A percentile compares a stretch with the other conserved stretches of the same genome.
These are phyloP conservation scores for Gibbula magus DNA, from an alignment of 2,888 invertebrate genomes.

Conservation along the genomic window DNA sequence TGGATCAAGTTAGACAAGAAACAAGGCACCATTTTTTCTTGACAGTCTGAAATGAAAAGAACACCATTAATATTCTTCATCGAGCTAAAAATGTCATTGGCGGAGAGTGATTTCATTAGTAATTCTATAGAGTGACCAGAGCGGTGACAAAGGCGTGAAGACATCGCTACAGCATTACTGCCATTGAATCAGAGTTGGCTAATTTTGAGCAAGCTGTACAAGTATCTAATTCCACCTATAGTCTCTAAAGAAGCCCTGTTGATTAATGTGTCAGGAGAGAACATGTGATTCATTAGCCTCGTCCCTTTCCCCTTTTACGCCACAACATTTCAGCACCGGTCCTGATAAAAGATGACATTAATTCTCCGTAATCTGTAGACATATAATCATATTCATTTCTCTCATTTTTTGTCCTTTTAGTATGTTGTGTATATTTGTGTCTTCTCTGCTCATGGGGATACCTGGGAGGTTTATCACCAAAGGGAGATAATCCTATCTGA, in stretches of 20 bases:
- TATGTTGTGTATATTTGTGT: constrained; percentile 7
- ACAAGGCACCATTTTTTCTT: constrained; percentile 14
- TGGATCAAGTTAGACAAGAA: constrained; percentile 21
- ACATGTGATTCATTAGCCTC: constrained; percentile 7
- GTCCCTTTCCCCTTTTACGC: neutral
- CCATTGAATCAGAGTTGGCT: constrained; percentile 21
- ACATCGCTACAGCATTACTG: neutral
- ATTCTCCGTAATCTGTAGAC: constrained; percentile 14
- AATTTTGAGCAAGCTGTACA: constrained; percentile 17
- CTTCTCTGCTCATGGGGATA: neutral
- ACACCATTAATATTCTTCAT: constrained; percentile 25
- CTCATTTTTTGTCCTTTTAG: constrained; percentile 9
- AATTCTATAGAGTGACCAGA: constrained; percentile 11
- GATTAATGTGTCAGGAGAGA: constrained; percentile 18
- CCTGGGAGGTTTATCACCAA: constrained; percentile 14
- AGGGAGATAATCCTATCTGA: constrained; percentile 8
- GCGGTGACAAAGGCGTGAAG: constrained; percentile 1
- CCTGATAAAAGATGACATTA: constrained; percentile 18
- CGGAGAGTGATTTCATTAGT: constrained; percentile 19
- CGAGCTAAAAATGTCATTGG: constrained; percentile 24
- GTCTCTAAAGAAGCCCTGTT: constrained; percentile 21
- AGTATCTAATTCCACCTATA: constrained; percentile 23
- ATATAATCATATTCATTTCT: constrained; percentile 20
- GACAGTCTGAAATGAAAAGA: constrained; percentile 21
- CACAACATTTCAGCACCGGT: neutral